phyloP scores from a whole-genome alignment of 2,888 invertebrate genomes.

The Cybosia mesomella region DNA sequence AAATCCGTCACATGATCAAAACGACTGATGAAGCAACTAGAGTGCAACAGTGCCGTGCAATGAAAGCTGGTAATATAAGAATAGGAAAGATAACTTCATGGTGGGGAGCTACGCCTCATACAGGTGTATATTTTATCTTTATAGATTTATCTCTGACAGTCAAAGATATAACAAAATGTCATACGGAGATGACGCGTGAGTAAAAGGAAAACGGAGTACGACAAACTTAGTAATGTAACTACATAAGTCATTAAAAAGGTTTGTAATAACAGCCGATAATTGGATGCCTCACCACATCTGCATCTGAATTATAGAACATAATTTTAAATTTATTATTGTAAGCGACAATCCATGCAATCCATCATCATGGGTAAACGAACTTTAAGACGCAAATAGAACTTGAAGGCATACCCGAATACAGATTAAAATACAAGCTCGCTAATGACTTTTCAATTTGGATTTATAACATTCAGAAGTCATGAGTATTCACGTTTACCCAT shows the following conservation, averaged over 20 bases:
- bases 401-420: slow-evolving; percentile 39
- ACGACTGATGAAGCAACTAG: background rate
- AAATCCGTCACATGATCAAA: background rate
- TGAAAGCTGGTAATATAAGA: too few relatives aligned
- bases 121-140: background rate
- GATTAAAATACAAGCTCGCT: slow-evolving; percentile 44
- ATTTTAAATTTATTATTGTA: slow-evolving; percentile 33
- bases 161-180: background rate
- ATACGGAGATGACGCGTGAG: background rate
- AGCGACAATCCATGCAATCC: slow-evolving; percentile 41
- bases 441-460: slow-evolving; percentile 52
- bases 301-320: slow-evolving; percentile 22
- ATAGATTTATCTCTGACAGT: background rate
- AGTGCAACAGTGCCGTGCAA: too few relatives aligned
- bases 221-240: background rate
- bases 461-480: slow-evolving; percentile 40
- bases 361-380: slow-evolving; percentile 51
- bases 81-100: background rate
- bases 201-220: background rate
- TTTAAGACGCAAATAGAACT: slow-evolving; percentile 47
- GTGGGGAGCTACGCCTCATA: background rate
- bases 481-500: slow-evolving; percentile 20
- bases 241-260: background rate
- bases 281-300: slow-evolving; percentile 20
- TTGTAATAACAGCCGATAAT: slow-evolving; percentile 19